Evolutionary conservation across 2,888 invertebrate genomes (phyloP).

Genomic region (Aleiodes leptofemur): DNA sequence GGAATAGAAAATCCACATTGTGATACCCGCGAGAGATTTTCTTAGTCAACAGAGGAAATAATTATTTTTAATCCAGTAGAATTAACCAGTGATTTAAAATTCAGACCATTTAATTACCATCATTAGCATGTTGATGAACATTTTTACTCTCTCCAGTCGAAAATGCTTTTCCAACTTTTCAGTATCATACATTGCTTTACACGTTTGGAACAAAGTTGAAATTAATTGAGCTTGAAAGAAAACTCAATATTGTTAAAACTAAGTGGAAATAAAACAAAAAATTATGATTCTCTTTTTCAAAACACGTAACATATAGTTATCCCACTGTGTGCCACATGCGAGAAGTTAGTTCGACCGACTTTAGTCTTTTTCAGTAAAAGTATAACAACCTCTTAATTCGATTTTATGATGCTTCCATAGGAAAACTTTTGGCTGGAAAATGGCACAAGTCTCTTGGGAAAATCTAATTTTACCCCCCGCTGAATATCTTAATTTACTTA

Average conservation of each 20-base stretch:
- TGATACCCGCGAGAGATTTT: too few species aligned
- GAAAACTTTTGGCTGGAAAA: constrained; percentile 41
- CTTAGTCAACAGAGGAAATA: too few species aligned
- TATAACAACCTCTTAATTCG: constrained; percentile 49
- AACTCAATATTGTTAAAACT: constrained; percentile 13
- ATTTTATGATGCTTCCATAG: constrained; percentile 49
- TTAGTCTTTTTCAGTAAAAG: constrained; percentile 19
- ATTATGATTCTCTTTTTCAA: constrained; percentile 10
- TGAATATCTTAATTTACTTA: constrained; percentile 12
- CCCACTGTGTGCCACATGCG: constrained; percentile 17
- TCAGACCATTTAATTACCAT: too few species aligned
- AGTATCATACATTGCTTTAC: too few species aligned
- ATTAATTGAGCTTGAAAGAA: constrained; percentile 1
- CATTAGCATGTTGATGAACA: too few species aligned
- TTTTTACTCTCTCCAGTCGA: too few species aligned
- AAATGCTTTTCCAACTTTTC: background rate
- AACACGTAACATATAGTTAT: background rate
- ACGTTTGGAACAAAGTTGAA: background rate
- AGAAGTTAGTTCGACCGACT: constrained; percentile 36
- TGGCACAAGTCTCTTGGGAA: constrained; percentile 25
- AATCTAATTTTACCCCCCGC: constrained; percentile 24
- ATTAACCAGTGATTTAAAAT: too few species aligned
- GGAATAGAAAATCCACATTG: too few species aligned
- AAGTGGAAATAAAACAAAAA: constrained; percentile 6
- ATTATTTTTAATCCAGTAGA: too few species aligned